Conservation (phyloP, 2,113 vertebrate species). For the Artemisiospiza belli region DNA sequence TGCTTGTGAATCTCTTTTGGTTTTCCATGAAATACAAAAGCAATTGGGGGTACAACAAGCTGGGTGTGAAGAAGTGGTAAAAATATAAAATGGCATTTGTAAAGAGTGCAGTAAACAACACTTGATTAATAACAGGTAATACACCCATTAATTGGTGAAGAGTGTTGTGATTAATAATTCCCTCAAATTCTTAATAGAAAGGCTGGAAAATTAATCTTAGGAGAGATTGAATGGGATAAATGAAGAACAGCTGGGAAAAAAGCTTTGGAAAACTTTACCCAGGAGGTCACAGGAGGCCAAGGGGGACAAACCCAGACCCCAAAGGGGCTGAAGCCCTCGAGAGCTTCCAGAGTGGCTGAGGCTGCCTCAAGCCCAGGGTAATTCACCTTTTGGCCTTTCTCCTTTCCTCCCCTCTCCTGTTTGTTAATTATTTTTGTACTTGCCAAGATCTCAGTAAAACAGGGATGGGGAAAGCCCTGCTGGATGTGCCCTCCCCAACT, state of each 20-base stretch:
- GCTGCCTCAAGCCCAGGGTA: fast-evolving
- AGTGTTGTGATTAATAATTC: neutral
- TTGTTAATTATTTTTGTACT: neutral
- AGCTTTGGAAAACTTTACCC: neutral
- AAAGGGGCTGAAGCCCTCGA: neutral
- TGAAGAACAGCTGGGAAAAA: neutral
- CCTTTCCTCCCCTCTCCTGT: neutral
- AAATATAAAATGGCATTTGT: neutral
- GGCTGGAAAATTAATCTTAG: neutral
- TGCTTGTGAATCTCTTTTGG: neutral
- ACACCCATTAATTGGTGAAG: neutral
- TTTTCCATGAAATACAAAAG: neutral
- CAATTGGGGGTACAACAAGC: neutral
- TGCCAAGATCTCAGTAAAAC: neutral
- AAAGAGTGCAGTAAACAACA: neutral
- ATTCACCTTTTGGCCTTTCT: neutral
- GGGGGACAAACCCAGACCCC: neutral
- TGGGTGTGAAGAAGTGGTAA: neutral
- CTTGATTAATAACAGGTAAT: neutral
- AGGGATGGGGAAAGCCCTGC: fast-evolving
- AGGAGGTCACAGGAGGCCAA: neutral
- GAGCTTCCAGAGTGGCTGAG: neutral
- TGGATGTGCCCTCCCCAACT: neutral
- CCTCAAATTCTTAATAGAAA: neutral
- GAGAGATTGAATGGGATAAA: neutral